Conservation (phyloP, 1,140 invertebrate genomes). For the Drosophila pachea region DNA sequence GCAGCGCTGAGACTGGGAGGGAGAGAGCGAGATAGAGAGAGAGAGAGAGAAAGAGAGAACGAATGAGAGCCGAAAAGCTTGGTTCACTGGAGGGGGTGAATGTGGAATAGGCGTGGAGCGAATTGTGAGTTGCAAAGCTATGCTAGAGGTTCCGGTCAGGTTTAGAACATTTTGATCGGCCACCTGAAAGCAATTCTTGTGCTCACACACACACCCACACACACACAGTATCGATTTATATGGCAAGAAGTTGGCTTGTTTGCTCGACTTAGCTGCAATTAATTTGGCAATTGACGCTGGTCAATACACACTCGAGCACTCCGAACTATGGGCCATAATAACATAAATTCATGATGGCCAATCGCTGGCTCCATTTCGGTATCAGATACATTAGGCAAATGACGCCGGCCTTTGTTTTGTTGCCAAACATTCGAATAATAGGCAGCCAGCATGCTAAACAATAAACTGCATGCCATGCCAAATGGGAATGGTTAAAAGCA, state of each 20-base stretch:
- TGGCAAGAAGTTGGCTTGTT: slow-evolving; percentile 29
- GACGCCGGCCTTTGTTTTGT: slow-evolving; percentile 45
- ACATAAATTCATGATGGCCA: slow-evolving; percentile 35
- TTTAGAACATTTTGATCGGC: slow-evolving; percentile 26
- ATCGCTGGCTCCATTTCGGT: slow-evolving; percentile 48
- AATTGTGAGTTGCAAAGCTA: slow-evolving; percentile 9
- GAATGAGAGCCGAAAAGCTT: background rate
- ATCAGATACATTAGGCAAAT: slow-evolving; percentile 66
- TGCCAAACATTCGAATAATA: slow-evolving; percentile 62
- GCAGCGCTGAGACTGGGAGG: slow-evolving; percentile 19
- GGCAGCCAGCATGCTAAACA: slow-evolving; percentile 66
- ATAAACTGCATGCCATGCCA: slow-evolving; percentile 59
- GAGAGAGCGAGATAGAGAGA: no score
- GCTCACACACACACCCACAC: background rate
- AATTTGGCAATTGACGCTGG: slow-evolving; percentile 75
- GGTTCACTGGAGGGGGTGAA: background rate
- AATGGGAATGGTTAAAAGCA: slow-evolving; percentile 57
- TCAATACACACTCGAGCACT: slow-evolving; percentile 13
- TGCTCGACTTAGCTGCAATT: slow-evolving; percentile 78
- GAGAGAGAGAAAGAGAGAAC: no score
- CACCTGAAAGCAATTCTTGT: slow-evolving; percentile 2
- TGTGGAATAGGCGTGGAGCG: no score
- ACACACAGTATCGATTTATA: background rate
- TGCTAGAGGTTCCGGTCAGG: slow-evolving; percentile 4
- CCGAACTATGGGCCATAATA: slow-evolving; percentile 1